Evolutionary conservation across 2,797 vertebrate genomes (phyloP).

Genomic region (Lithobates pipiens): DNA sequence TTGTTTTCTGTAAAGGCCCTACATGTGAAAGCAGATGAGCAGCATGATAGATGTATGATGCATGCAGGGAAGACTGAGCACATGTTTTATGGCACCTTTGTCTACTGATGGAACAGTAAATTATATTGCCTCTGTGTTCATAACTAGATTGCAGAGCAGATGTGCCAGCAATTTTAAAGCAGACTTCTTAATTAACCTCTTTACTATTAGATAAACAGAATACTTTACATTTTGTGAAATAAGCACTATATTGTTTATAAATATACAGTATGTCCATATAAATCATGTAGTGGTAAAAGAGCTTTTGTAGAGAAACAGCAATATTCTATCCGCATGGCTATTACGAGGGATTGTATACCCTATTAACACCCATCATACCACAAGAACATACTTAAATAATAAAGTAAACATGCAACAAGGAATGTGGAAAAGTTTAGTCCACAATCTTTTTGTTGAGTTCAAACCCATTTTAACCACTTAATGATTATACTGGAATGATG

Average conservation of each 20-base stretch:
- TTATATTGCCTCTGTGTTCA: conserved; percentile 57
- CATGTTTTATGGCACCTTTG: conserved; percentile 59
- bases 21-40: conserved; percentile 43
- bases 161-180: conserved; percentile 51
- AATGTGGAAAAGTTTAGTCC: too few species aligned
- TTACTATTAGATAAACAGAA: conserved; percentile 40
- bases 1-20: conserved; percentile 36
- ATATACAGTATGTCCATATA: neutral
- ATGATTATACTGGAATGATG: too few species aligned
- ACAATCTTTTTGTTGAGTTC: too few species aligned
- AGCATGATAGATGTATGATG: conserved; percentile 46
- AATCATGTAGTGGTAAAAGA: neutral
- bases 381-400: too few species aligned
- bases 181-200: conserved; percentile 46
- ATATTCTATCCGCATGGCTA: neutral
- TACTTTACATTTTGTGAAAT: conserved; percentile 4
- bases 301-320: neutral
- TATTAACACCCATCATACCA: too few species aligned
- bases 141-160: conserved; percentile 55
- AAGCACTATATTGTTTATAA: neutral
- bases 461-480: too few species aligned
- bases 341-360: too few species aligned
- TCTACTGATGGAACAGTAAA: conserved; percentile 53
- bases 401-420: too few species aligned
- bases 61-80: conserved; percentile 51